phyloP scores from a whole-genome alignment of 2,113 vertebrate species.

The Edolisoma coerulescens region DNA sequence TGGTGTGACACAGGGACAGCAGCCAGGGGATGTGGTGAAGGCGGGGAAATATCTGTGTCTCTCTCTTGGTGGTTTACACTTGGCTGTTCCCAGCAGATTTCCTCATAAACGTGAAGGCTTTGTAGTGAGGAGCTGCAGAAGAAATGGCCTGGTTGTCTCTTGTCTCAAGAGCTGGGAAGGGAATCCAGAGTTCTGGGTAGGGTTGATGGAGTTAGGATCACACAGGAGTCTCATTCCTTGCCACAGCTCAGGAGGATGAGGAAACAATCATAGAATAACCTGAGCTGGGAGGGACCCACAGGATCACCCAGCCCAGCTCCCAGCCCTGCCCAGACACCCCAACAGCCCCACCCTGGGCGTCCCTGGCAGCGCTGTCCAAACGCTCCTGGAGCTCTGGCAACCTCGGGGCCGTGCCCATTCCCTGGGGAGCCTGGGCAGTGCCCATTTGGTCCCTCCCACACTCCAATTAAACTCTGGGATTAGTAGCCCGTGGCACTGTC shows the following conservation, averaged over 20 bases:
- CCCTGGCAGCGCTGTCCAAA: not conserved
- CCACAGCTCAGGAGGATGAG: not conserved
- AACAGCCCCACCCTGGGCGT: not conserved
- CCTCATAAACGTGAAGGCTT: not conserved
- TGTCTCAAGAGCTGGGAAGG: not conserved
- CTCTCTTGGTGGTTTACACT: not conserved
- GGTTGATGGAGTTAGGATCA: not conserved
- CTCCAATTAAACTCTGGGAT: not conserved
- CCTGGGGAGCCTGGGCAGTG: not conserved
- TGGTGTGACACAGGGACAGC: not conserved
- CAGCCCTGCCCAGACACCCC: not conserved
- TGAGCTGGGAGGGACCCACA: not conserved
- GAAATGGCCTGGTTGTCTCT: not conserved
- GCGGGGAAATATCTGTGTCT: not conserved
- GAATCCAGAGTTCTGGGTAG: too few relatives aligned
- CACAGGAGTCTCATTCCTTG: not conserved
- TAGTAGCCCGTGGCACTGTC: rapidly evolving
- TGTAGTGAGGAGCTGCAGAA: not conserved
- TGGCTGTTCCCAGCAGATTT: not conserved
- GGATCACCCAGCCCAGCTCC: rapidly evolving
- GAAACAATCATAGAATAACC: not conserved
- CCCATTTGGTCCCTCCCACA: not conserved
- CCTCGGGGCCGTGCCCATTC: not conserved
- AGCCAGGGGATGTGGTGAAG: rapidly evolving
- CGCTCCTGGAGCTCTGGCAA: not conserved